Base-by-base conservation (phyloP, 2,888 invertebrate species). In the Boloria euphrosyne region DNA sequence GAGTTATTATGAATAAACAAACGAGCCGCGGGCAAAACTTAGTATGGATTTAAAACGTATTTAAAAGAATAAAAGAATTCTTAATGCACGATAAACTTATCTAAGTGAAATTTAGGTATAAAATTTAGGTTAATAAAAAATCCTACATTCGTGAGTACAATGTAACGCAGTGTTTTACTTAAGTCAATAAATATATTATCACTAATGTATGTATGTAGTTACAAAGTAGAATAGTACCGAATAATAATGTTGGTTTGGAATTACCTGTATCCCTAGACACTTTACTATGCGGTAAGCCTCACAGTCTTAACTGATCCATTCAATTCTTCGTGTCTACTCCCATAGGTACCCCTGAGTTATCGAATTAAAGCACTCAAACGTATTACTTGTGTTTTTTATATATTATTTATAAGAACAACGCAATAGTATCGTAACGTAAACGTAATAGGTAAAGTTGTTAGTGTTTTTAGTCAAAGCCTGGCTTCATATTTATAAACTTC, bases 131-230 rank as follows among this genome's bases (percentile, higher is more conserved):
- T n/a, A n/a, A n/a, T n/a, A n/a, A n/a, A n/a, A n/a, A n/a, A n/a
- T n/a, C n/a, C n/a, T n/a, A n/a, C n/a, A n/a, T n/a, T n/a, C 7
- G 2, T 10, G 7, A 38, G 10, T 38, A 38, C 31, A 38, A 38
- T 38, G 31, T 38, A 10, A 6, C 31, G 7, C 10, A 38, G 1
- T 7, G 10, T 2, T 10, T 38, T 2, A 38, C 31, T 10, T 2
- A 38, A 10, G 72, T 79, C 79, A 82, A 84, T 87, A 85, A 85
- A 84, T 83, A 83, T 55, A 18, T 80, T 72, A n/a, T 76, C 73
- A 74, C 77, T 81, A 82, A 84, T 80, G 83, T 84, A 78, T 78
- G n/a, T 4, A 44, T 14, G 18, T 44, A n/a, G 2, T 75, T 70
- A 72, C 72, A 76, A 79, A 79, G 76, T 76, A 75, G 80, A 77